Evolutionary conservation across 2,113 vertebrate species (phyloP), one percentile per base, ranked within the genome.

Genomic region (Apodemus speciosus): DNA sequence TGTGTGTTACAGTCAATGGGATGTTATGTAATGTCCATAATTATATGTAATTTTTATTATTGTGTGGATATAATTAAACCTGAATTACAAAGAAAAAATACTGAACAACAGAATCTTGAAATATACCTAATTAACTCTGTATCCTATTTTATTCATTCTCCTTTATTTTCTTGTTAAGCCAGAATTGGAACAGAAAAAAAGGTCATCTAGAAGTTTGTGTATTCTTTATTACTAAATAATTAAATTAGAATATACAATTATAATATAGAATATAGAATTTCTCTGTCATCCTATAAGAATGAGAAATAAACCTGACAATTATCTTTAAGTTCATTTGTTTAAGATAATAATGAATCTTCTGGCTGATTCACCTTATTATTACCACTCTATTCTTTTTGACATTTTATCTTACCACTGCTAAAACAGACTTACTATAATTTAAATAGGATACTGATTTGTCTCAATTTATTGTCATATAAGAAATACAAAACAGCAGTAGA

Each of bases 321-420:
- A 30, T 49, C 11, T 4, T 81, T 38, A 40, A 10, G 71, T 27
- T 38, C 21, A 43, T 93, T 46, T 85, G 21, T 88, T 92, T 91
- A 60, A 95, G 2, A 32, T 92, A 27, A 79, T 10, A 92, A 7
- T 90, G 14, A 92, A 7, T 90, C 14, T 40, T 7, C 35, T 83
- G 49, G 6, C 9, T 68, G 16, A 5, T 66, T 43, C 75, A 90
- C 23, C 27, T 13, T 73, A 25, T 46, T 71, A 51, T 88, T 87
- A 84, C 66, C 49, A n/a, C 38, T 89, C 9, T 79, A 85, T 88
- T 95, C 13, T n/a, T 88, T 92, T 73, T 87, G 75, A 88, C n/a
- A 10, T 77, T 90, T 96, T 87, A 49, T 32, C 16, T 89, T 51
- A 73, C 14, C 58, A 79, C 18, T 90, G 60, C 32, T 64, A 83